Evolutionary conservation across 2,797 vertebrate genomes (phyloP), one percentile per base, ranked within the genome.

Genomic region (Gastrophryne carolinensis): DNA sequence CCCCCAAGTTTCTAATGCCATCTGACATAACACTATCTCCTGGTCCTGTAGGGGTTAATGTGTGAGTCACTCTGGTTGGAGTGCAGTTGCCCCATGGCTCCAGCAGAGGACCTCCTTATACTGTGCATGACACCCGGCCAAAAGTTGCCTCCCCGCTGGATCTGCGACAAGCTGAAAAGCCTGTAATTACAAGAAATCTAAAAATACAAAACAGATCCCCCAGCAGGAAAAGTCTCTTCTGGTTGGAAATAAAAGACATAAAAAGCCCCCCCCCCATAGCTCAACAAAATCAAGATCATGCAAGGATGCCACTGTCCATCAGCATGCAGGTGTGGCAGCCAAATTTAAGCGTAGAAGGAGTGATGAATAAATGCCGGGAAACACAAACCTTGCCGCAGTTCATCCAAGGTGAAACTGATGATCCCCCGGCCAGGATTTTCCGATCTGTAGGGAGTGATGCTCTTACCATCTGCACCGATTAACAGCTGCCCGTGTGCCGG

Each of bases 101-200:
- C 91, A 88, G 87, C 87, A 91, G 91, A 88, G 90, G 90, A 81
- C 90, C 84, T 83, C 83, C 86, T 82, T 73, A 54, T 62, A 84
- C 82, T 84, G 84, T 84, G 64, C 69, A 84, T 85, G 53, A 50
- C 60, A 27, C 49, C 1, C 81, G 74, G 15, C 39, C 17, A 13
- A n/a, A 19, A 17, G 61, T 24, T 29, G 13, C n/a, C 58, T 39
- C 34, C 10, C 24, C 24, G 5, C 15, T 56, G 32, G 44, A 15
- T 19, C 27, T 13, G 23, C 53, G 72, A 69, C 66, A 76, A 75
- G 74, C 56, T 72, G 78, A 80, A 75, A 82, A 76, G 68, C 72
- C 56, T 72, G 78, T 80, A 75, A 82, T 39, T 58, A 72, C 70
- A 75, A 79, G 58, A 11, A 29, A 49, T 72, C 58, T 57, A 60